Base-by-base conservation (phyloP, 2,888 invertebrate genomes). In the Elysia crispata region DNA sequence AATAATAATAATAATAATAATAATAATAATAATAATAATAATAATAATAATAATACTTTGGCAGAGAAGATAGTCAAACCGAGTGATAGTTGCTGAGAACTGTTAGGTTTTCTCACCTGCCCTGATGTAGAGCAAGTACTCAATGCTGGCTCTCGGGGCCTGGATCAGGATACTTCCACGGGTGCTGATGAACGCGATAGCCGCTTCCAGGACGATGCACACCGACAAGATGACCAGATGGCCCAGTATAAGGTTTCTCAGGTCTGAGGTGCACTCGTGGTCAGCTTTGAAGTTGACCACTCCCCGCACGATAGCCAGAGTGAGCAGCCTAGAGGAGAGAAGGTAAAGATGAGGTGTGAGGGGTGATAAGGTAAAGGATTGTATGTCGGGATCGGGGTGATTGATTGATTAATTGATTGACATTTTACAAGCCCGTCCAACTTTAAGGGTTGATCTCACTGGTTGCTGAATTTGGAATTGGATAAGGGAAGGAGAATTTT, bases 131-230 rank as follows among this genome's bases (percentile, higher is more conserved):
- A 96, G 94, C 87, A 96, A 94, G 91, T 95, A 95, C 92, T 95
- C 95, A 94, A 96, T 95, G 85, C 95, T 94, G 85, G 94, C 93
- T 80, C 96, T 93, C 18, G 95, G 95, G 64, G 94, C 94, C n/a
- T 95, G 95, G 89, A 96, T 95, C 87, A 96, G 93, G 87, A 96
- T 96, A 90, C 95, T 95, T 81, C 96, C 96, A 84, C 95, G 93
- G 93, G 96, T 94, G 83, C 96, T 95, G 84, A 96, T 94, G 88
- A 95, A 93, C 89, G 95, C 95, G 87, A 96, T 95, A 87, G 94
- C 94, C 82, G 94, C 93, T 92, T 96, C 96, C 86, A 95, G 93
- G 83, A 94, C 77, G 11, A 92, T 83, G 80, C 92, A 91, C 93
- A 94, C 91, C 33, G 93, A 92, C 83, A 95, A 92, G 83, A 95